phyloP scores from a whole-genome alignment of 2,888 invertebrate species.

The Lithosia quadra region DNA sequence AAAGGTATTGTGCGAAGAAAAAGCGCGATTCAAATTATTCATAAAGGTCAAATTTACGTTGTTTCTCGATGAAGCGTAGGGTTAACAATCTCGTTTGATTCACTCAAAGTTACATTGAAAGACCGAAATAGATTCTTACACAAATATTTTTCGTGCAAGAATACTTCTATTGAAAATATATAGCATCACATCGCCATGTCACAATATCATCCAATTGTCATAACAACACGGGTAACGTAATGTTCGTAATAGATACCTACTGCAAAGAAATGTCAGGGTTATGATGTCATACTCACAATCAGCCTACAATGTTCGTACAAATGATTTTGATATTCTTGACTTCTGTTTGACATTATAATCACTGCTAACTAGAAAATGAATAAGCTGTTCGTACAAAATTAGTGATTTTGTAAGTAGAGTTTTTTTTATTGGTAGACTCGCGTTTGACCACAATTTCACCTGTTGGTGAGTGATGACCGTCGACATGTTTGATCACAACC shows the following conservation, averaged over 20 bases:
- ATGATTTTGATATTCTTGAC: too few relatives aligned
- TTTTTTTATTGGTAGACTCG: too few relatives aligned
- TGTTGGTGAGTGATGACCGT: too few relatives aligned
- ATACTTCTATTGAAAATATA: background rate
- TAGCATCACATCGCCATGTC: background rate
- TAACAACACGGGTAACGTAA: background rate
- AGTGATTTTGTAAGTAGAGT: too few relatives aligned
- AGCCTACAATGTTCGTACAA: too few relatives aligned
- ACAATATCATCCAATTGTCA: background rate
- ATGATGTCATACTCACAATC: background rate
- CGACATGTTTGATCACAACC: too few relatives aligned
- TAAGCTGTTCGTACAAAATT: too few relatives aligned
- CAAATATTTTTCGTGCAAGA: background rate
- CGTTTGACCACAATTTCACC: too few relatives aligned
- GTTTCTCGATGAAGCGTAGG: constrained; percentile 46
- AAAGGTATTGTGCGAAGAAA: constrained; percentile 77
- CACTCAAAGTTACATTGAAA: constrained; percentile 1
- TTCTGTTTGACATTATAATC: background rate
- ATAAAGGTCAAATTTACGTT: constrained; percentile 65
- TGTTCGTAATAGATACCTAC: background rate
- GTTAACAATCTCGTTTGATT: constrained; percentile 43
- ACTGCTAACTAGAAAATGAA: background rate
- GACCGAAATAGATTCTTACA: constrained; percentile 35
- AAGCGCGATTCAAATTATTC: constrained; percentile 57
- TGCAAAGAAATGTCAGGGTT: constrained; percentile 2